Base-by-base conservation (phyloP, 92 coral and sea anemone species). In the Bergia sp. region DNA sequence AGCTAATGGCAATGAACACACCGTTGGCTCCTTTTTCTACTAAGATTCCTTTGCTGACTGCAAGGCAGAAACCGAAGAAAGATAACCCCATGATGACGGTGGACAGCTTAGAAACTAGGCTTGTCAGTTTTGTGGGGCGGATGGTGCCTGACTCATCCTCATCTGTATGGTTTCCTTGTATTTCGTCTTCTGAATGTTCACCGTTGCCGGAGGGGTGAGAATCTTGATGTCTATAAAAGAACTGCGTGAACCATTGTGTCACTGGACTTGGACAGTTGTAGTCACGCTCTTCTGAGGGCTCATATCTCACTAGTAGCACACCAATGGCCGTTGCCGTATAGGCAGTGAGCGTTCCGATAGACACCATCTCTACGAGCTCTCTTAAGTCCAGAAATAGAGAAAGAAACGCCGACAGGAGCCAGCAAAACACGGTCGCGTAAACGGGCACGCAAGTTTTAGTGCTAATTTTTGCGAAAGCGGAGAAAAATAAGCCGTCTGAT, bases 281-380 rank as follows among this genome's bases (percentile, higher is more conserved):
- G 37, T 69, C 36, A 6, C 43, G 41, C 66, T 84, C 87, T 55
- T 50, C 76, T 5, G 80, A 55, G 5, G 98, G 96, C 55, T 90
- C 88, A 69, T 95, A 90, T 20, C 98, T 91, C 73, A 94, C 94
- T 37, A 95, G 82, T 11, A 95, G 47, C 37, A 95, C 98, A 39
- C 95, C 94, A 13, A 91, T 76, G 3, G 98, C 92, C 5, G 94
- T 91, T 37, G 92, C 92, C 2, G 95, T 94, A 88, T 95, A 95
- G 4, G 98, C 98, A 3, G 91, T 84, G 4, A 95, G 86, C 11
- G 98, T 95, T n/a, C 98, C 98, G 49, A 95, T 92, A 10, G 98
- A 95, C 65, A 95, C 80, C 95, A 95, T 94, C 88, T 94, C 96
- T 8, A 94, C 96, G 37, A 95, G 72, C 23, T 95, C 96, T 15